Percentiles rank a stretch among this genome's conserved stretches.
Evolutionary conservation across 2,888 invertebrate genomes (phyloP).

Genomic region (Cerceris rybyensis): DNA sequence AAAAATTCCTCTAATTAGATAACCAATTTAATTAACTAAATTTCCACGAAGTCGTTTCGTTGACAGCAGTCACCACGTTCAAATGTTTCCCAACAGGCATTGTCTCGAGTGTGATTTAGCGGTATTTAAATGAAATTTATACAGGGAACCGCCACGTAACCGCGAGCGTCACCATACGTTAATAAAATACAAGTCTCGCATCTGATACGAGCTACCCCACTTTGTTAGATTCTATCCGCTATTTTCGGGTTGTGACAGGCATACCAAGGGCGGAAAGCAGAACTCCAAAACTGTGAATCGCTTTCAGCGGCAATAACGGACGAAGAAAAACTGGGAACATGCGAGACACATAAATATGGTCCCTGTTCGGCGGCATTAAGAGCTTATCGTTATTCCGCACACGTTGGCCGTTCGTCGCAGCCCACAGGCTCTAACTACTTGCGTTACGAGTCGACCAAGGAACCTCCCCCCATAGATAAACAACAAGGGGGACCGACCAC

Average conservation of each 20-base stretch:
- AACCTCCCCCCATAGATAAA: slow-evolving; percentile 71
- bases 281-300: slow-evolving; percentile 47
- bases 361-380: slow-evolving; percentile 71
- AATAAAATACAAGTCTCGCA: slow-evolving; percentile 33
- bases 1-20: too few species aligned
- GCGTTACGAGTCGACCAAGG: slow-evolving; percentile 76
- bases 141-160: neutral
- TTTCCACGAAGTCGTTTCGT: too few species aligned
- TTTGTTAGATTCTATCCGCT: slow-evolving; percentile 52
- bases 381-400: slow-evolving; percentile 79
- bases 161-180: slow-evolving; percentile 9
- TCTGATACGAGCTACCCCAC: slow-evolving; percentile 25
- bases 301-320: slow-evolving; percentile 58
- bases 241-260: slow-evolving; percentile 40
- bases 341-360: slow-evolving; percentile 75
- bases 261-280: slow-evolving; percentile 19
- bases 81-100: too few species aligned
- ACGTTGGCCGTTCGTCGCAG: slow-evolving; percentile 78
- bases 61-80: too few species aligned
- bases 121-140: neutral
- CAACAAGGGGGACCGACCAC: slow-evolving; percentile 68
- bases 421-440: slow-evolving; percentile 75
- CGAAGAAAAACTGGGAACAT: slow-evolving; percentile 71
- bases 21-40: too few species aligned
- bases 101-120: neutral